These are phyloP conservation scores for Pelmatolapia mariae DNA, from an alignment of 2,113 vertebrate genomes.

Conservation along the genomic window DNA sequence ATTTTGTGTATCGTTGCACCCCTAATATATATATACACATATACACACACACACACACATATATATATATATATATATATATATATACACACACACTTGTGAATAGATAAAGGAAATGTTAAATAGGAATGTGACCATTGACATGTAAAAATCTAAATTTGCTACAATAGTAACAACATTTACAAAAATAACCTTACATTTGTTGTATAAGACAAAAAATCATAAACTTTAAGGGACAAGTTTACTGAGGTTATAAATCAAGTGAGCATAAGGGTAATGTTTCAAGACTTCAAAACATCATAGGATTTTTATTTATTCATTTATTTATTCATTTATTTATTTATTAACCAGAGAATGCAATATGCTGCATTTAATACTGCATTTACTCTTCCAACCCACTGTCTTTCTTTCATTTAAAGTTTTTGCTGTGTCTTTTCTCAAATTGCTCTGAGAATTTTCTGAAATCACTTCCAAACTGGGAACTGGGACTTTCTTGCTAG, in stretches of 20 bases:
- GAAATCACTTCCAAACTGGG: neutral
- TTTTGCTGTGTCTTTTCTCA: neutral
- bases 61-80: too few relatives aligned
- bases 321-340: neutral
- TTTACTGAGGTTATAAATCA: neutral
- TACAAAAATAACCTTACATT: neutral
- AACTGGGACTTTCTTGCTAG: neutral
- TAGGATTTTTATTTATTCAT: neutral
- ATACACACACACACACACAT: too few relatives aligned
- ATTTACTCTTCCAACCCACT: neutral
- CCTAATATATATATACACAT: too few relatives aligned
- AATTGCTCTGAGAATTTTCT: neutral
- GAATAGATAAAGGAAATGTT: neutral
- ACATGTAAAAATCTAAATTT: neutral
- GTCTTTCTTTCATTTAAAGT: neutral
- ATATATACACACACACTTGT: fast-evolving
- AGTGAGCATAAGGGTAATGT: neutral
- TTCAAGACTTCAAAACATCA: neutral
- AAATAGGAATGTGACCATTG: neutral
- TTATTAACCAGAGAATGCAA: neutral
- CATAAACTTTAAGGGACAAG: neutral
- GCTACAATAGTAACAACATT: neutral
- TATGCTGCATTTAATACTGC: neutral
- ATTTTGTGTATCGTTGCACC: too few relatives aligned
- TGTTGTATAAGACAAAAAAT: neutral